Evolutionary conservation across 2,797 vertebrate genomes (phyloP).

Genomic region (Lerista edwardsae): DNA sequence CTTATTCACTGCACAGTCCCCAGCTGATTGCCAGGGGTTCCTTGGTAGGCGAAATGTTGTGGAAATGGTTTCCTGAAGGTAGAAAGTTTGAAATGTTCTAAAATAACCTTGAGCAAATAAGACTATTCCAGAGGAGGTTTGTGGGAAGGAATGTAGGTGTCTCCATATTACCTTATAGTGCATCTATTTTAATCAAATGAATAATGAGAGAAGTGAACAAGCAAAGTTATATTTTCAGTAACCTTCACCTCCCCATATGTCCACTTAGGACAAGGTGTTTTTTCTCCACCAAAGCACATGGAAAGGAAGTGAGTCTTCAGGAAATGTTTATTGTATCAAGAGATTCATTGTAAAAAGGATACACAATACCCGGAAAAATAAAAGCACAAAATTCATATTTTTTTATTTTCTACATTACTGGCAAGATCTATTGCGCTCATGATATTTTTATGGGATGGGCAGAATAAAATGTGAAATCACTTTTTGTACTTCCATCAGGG

Average conservation of each 20-base stretch:
- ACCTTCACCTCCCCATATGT: neutral
- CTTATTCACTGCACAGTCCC: too few species aligned
- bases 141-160: neutral
- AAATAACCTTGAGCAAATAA: neutral
- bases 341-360: slow-evolving; percentile 54
- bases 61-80: neutral
- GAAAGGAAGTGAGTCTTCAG: slow-evolving; percentile 74
- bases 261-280: slow-evolving; percentile 67
- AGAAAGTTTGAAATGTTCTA: neutral
- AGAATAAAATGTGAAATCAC: slow-evolving; percentile 8
- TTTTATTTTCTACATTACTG: slow-evolving; percentile 49
- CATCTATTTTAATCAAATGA: slow-evolving; percentile 8
- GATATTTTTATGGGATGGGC: slow-evolving; percentile 39
- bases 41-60: neutral
- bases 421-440: slow-evolving; percentile 46
- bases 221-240: slow-evolving; percentile 4
- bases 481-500: slow-evolving; percentile 12
- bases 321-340: slow-evolving; percentile 69
- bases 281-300: slow-evolving; percentile 65
- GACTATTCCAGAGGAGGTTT: neutral
- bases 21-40: too few species aligned
- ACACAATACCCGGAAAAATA: slow-evolving; percentile 72
- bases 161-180: neutral
- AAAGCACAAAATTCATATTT: slow-evolving; percentile 68
- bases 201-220: slow-evolving; percentile 1